These are phyloP conservation scores for Periparus ater DNA, from an alignment of 2,797 vertebrate species.

Conservation along the genomic window DNA sequence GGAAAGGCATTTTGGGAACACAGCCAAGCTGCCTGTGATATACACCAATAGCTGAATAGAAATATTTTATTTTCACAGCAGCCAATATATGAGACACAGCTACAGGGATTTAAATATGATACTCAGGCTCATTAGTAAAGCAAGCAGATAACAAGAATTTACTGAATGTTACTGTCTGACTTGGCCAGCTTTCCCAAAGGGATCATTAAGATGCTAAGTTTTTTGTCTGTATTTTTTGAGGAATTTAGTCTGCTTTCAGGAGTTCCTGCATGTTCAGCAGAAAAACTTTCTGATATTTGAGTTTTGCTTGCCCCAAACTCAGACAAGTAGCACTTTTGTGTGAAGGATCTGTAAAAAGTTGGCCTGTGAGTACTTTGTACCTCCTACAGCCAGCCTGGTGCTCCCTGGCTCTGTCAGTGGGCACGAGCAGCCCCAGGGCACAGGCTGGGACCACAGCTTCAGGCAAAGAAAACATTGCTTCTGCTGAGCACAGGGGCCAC, in stretches of 20 bases:
- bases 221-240: background rate
- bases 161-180: background rate
- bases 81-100: background rate
- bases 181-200: constrained; percentile 8
- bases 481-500: background rate
- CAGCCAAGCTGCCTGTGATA: background rate
- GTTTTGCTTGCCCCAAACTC: background rate
- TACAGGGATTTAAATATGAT: constrained; percentile 33
- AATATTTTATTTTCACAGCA: constrained; percentile 6
- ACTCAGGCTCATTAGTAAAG: constrained; percentile 35
- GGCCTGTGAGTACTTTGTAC: background rate
- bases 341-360: background rate
- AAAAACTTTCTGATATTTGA: background rate
- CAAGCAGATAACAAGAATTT: constrained; percentile 54
- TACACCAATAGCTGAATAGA: background rate
- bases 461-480: background rate
- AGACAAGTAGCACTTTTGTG: background rate
- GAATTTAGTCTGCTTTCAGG: background rate
- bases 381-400: background rate
- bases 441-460: fast-evolving
- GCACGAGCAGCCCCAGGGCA: background rate
- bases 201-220: constrained; percentile 16
- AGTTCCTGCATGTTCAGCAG: background rate
- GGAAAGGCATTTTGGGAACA: background rate
- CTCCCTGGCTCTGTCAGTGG: background rate